These are phyloP conservation scores for rat (Rattus norvegicus) DNA, from an alignment of 2,113 vertebrate genomes.

Conservation along the genomic window DNA sequence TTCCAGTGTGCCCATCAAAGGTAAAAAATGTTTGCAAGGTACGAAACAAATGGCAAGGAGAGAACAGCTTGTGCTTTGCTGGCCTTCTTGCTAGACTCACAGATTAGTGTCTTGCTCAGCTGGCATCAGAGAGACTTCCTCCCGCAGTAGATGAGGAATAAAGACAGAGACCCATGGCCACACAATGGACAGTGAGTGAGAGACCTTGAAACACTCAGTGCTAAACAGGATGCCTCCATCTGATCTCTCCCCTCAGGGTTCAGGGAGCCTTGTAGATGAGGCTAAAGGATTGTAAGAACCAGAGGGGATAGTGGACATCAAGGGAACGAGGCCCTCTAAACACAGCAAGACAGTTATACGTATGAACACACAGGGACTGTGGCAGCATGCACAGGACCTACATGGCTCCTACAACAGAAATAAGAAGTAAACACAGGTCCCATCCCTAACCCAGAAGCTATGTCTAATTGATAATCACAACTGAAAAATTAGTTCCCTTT, in stretches of 20 bases:
- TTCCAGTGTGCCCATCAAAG: constrained; percentile 31
- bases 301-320: not conserved
- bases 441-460: not conserved
- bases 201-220: not conserved
- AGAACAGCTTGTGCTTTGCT: constrained; percentile 6
- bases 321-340: not conserved
- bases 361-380: not conserved
- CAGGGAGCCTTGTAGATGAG: not conserved
- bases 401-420: not conserved
- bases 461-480: not conserved
- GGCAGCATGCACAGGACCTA: not conserved
- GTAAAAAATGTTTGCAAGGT: not conserved
- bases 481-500: not conserved
- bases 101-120: not conserved
- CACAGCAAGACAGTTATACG: not conserved
- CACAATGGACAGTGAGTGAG: not conserved
- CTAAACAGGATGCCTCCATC: not conserved
- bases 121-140: not conserved
- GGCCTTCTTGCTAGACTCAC: not conserved
- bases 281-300: not conserved
- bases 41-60: constrained; percentile 38
- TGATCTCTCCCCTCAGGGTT: not conserved
- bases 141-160: not conserved
- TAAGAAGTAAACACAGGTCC: not conserved
- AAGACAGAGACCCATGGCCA: not conserved